A percentile compares a stretch with the other conserved stretches of the same genome.
Conservation (phyloP, 2,888 invertebrate genomes). For the Miltochrista miniata region DNA sequence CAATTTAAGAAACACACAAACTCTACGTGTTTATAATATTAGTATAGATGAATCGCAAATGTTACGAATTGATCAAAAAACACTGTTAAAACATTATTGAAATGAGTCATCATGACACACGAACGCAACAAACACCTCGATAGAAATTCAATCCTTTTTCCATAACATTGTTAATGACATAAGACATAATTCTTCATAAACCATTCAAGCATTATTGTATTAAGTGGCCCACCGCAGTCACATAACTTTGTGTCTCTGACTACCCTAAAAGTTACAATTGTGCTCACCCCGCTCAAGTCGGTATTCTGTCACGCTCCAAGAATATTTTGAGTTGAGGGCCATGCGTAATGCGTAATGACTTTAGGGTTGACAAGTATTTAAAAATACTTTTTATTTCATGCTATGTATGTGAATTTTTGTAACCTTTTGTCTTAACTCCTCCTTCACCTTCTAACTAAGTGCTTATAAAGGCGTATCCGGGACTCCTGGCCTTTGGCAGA, state of each 20-base stretch:
- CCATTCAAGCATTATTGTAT: constrained; percentile 16
- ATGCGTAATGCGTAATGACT: constrained; percentile 26
- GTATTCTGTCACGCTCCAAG: constrained; percentile 31
- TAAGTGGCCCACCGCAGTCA: constrained; percentile 30
- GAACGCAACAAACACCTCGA: neutral
- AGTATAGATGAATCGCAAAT: no score
- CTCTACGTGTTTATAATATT: no score
- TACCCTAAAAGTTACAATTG: constrained; percentile 18
- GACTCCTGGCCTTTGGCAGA: no score
- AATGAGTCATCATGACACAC: no score
- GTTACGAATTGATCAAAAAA: no score
- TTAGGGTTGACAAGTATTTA: constrained; percentile 22
- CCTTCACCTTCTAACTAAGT: no score
- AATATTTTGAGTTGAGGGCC: constrained; percentile 32
- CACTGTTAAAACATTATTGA: no score
- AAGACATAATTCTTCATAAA: constrained; percentile 9
- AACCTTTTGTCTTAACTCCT: no score
- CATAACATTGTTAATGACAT: constrained; percentile 3
- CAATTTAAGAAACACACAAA: no score
- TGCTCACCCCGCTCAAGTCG: constrained; percentile 29
- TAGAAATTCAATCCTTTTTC: neutral
- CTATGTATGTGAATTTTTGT: neutral
- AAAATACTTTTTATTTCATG: neutral
- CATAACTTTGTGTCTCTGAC: constrained; percentile 29
- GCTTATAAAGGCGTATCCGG: no score